These are phyloP conservation scores for Oxygymnocypris stewartii DNA, from an alignment of 2,113 vertebrate species.

Conservation along the genomic window DNA sequence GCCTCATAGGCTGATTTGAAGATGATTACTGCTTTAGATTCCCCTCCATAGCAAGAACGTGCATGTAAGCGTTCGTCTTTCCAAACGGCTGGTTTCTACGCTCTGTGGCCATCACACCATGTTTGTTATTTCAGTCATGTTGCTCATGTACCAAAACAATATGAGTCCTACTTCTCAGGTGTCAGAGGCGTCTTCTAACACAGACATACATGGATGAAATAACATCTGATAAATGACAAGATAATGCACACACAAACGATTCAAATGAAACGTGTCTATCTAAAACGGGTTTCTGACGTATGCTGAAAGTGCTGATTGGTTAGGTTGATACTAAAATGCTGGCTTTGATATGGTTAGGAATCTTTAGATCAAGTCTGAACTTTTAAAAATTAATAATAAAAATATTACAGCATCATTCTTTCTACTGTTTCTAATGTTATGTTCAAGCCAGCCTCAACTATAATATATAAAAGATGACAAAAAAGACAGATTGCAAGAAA, in stretches of 20 bases:
- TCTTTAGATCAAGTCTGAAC: not conserved
- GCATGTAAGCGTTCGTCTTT: not conserved
- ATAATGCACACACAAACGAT: not conserved
- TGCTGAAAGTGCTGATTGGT: not conserved
- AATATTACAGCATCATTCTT: not conserved
- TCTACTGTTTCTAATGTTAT: not conserved
- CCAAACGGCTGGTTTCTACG: not conserved
- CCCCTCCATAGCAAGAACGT: not conserved
- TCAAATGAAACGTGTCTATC: not conserved
- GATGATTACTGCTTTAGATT: not conserved
- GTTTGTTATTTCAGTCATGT: slow-evolving; percentile 23
- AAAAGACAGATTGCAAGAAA: not conserved
- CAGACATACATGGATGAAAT: not conserved
- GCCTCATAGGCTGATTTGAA: not conserved
- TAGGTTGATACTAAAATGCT: not conserved
- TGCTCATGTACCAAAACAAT: slow-evolving; percentile 14
- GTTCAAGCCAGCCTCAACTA: not conserved
- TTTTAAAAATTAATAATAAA: not conserved
- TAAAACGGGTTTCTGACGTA: not conserved
- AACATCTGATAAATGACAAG: not conserved
- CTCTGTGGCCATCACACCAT: slow-evolving; percentile 1
- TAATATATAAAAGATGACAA: not conserved
- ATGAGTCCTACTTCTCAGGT: not conserved
- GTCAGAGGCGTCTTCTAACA: not conserved
- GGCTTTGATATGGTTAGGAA: not conserved